Evolutionary conservation across 2,797 vertebrate species (phyloP).

Genomic region (Paguma larvata): DNA sequence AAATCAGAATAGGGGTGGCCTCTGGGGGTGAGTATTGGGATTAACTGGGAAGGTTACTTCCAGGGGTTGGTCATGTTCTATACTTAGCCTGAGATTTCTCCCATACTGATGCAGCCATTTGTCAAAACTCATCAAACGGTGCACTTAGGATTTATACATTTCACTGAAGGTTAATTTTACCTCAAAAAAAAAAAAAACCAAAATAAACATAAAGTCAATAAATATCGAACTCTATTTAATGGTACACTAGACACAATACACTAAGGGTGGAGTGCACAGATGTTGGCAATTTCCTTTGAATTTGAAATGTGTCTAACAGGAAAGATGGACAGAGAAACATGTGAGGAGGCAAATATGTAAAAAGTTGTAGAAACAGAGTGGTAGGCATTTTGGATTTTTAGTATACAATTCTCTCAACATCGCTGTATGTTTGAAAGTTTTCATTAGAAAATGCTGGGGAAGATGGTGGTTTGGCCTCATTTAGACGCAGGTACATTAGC

Average conservation of each 20-base stretch:
- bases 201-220: neutral
- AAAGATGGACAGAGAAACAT: neutral
- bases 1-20: neutral
- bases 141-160: neutral
- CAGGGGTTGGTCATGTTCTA: neutral
- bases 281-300: neutral
- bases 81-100: neutral
- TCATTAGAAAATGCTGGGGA: neutral
- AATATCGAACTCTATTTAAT: neutral
- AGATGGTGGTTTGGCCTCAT: neutral
- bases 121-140: neutral
- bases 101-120: neutral
- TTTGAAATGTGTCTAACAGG: neutral
- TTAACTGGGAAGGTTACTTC: neutral
- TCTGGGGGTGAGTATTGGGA: neutral
- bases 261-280: neutral
- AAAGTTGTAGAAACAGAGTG: neutral
- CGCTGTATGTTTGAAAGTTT: neutral
- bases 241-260: neutral
- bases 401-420: neutral
- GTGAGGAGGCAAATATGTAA: neutral
- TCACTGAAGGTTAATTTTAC: slow-evolving; percentile 47
- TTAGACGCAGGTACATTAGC: neutral
- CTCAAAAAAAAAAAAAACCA: neutral
- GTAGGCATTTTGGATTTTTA: neutral